phyloP scores from a whole-genome alignment of 2,113 vertebrate species.

The Synodontis membranacea region DNA sequence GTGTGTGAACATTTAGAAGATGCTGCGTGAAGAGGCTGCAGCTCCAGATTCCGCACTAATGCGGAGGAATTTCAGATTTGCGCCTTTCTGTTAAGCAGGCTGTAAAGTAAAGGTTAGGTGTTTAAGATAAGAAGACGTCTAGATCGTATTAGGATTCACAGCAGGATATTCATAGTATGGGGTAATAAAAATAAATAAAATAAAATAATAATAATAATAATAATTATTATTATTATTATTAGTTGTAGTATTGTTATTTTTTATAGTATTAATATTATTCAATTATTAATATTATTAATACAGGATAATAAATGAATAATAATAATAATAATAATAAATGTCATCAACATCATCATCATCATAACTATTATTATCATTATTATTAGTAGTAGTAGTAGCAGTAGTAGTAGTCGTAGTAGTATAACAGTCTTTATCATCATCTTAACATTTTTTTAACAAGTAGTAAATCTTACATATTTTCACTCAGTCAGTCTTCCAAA shows the following conservation, averaged over 20 bases:
- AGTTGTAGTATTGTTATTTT: too few relatives aligned
- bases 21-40: conserved; percentile 10
- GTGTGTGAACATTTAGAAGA: not conserved
- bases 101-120: not conserved
- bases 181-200: not conserved
- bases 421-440: not conserved
- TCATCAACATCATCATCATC: too few relatives aligned
- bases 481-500: not conserved
- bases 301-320: too few relatives aligned
- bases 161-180: not conserved
- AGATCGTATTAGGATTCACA: not conserved
- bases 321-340: too few relatives aligned
- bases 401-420: not conserved
- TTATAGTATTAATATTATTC: too few relatives aligned
- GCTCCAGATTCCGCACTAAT: conserved; percentile 41
- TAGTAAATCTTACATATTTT: not conserved
- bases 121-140: not conserved
- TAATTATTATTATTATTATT: too few relatives aligned
- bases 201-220: not conserved
- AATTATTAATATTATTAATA: not conserved
- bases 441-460: not conserved
- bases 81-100: not conserved
- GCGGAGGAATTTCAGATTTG: conserved; percentile 29
- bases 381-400: not conserved
- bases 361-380: not conserved